phyloP scores from a whole-genome alignment of 2,797 vertebrate genomes.

The Rhabdomys pumilio region DNA sequence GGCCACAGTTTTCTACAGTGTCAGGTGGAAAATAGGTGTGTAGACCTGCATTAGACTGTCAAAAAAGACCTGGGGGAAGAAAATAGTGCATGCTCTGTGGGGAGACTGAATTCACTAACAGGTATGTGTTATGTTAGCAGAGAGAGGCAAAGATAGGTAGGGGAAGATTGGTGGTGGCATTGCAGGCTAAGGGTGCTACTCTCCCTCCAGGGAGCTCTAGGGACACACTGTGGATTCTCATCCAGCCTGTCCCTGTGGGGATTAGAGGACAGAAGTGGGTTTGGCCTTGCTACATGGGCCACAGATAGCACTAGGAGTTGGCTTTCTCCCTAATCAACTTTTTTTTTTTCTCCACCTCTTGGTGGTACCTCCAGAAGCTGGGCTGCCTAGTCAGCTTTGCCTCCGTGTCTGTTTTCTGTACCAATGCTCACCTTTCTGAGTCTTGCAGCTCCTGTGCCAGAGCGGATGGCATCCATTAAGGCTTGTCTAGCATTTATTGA shows the following conservation, averaged over 20 bases:
- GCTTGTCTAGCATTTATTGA: slow-evolving; percentile 91
- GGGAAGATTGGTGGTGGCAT: too few relatives aligned
- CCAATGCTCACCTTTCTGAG: slow-evolving; percentile 93
- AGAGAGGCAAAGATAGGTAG: background rate
- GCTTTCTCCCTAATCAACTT: background rate
- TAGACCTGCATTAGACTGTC: accelerated
- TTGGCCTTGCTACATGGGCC: background rate
- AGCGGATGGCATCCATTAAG: slow-evolving; percentile 96
- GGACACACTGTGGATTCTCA: accelerated
- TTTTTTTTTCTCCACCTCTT: accelerated
- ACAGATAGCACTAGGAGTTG: background rate
- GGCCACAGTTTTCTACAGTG: background rate
- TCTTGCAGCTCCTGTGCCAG: slow-evolving; percentile 93
- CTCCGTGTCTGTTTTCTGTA: accelerated
- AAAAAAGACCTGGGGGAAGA: background rate
- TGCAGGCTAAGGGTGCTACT: accelerated
- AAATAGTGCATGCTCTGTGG: background rate
- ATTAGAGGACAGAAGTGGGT: too few relatives aligned
- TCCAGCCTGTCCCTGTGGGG: accelerated
- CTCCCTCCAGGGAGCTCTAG: background rate
- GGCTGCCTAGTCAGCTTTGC: background rate
- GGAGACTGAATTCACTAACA: accelerated
- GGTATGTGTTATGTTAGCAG: background rate
- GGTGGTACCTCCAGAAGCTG: background rate
- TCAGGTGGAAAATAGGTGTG: accelerated